phyloP scores from a whole-genome alignment of 2,888 invertebrate genomes.

The Lepidocyrtoides sp. region DNA sequence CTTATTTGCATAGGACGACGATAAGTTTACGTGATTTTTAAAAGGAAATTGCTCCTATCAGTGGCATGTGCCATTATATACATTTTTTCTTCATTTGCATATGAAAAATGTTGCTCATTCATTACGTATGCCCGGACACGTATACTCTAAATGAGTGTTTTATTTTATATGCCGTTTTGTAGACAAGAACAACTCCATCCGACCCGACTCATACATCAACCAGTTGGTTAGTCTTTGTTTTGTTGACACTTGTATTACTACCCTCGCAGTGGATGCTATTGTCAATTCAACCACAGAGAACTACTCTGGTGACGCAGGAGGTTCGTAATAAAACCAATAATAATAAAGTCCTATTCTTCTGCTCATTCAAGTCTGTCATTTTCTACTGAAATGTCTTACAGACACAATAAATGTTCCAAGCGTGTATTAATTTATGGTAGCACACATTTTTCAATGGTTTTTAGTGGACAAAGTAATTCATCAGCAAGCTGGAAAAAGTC shows the following conservation, averaged over 20 bases:
- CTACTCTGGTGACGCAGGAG: slow-evolving; percentile 76
- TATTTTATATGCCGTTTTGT: slow-evolving; percentile 38
- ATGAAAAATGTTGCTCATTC: slow-evolving; percentile 6
- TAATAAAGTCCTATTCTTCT: slow-evolving; percentile 8
- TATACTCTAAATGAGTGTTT: slow-evolving; percentile 43
- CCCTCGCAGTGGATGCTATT: slow-evolving; percentile 79
- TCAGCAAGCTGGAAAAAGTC: slow-evolving; percentile 68
- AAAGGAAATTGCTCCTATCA: neutral
- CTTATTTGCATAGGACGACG: no score
- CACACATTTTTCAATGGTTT: neutral
- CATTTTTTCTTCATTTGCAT: neutral
- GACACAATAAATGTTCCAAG: neutral
- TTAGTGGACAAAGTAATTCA: slow-evolving; percentile 76
- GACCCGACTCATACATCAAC: slow-evolving; percentile 76
- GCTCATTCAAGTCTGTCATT: neutral
- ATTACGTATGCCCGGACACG: slow-evolving; percentile 77
- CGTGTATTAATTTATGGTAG: neutral
- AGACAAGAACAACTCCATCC: slow-evolving; percentile 77
- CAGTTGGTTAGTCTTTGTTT: slow-evolving; percentile 81
- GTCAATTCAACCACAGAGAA: slow-evolving; percentile 79
- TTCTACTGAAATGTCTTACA: neutral
- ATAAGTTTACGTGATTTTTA: no score
- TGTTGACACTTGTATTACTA: slow-evolving; percentile 79
- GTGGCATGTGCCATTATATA: slow-evolving; percentile 55
- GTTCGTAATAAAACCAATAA: slow-evolving; percentile 40